Base-by-base conservation (phyloP, 2,888 invertebrate genomes). In the Poecilobothrus nobilitatus region DNA sequence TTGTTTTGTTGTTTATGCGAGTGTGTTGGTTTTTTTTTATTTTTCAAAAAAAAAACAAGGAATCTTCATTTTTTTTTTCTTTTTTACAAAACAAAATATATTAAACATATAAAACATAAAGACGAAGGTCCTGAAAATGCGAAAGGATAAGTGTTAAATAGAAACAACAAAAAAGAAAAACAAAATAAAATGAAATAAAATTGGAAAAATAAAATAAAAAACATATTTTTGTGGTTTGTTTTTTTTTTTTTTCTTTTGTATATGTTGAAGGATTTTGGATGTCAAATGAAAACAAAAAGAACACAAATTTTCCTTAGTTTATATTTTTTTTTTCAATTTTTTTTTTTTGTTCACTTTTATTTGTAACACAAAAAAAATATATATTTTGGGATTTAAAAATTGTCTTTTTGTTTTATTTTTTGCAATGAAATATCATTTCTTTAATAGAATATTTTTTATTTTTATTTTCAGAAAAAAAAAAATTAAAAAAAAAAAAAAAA, bases 61-160 rank as follows among this genome's bases (percentile, higher is more conserved):
- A 2, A 9, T 3, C 41, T 41, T 15, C 9, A 12, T 41, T 41
- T 41, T 15, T 41, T n/a, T 41, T 41, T 41, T 41, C 41, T 12
- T 41, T 41, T 41, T 3, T 12, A 41, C 9, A 41, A 6, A 6
- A 41, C 2, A 41, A 41, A 41, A 2, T 15, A 9, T 41, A 9
- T 12, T 12, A n/a, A n/a, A n/a, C n/a, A 6, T 53, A 53, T n/a
- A 4, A 12, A n/a, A 15, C 1, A 18, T 12, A 2, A 53, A 53
- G 53, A 53, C 3, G n/a, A 53, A 53, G 53, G 53, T 53, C 53
- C 53, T 53, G 53, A n/a, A 53, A 53, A 53, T 53, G 53, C 53
- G 53, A 53, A 53, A 53, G 53, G 53, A 53, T 53, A 53, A 53
- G 15, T 53, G 53, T 53, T 53, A 53, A 53, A 41, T 41, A 41